Evolutionary conservation across 1,140 invertebrate species (phyloP), one percentile per base, ranked within the genome.

Genomic region (Eriosoma lanigerum): DNA sequence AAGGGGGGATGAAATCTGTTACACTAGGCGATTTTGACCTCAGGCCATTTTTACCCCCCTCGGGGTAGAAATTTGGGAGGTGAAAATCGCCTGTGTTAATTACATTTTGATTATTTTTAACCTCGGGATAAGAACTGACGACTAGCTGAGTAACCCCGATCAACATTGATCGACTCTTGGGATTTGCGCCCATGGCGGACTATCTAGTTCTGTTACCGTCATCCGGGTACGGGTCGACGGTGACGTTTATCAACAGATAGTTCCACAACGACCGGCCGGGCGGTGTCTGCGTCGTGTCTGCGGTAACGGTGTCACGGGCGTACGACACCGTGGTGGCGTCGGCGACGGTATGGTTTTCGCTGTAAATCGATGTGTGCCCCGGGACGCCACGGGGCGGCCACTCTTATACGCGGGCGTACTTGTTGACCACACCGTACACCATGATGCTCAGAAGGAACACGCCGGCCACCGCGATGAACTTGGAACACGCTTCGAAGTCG

Each of bases 341-440:
- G 19, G 17, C 48, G 9, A 17, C 80, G 10, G 80, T 52, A 29
- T 81, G 80, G 8, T 81, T 81, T n/a, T 38, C 8, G 9, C 12
- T 46, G 46, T 52, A 32, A 0, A n/a, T 24, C 21, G 21, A 12
- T 10, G 3, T 13, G 1, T 64, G 62, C 80, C 80, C 80, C 48
- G 46, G 29, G 19, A 10, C 17, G 29, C 26, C 90, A 85, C 89
- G 89, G 89, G 92, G 87, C 85, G 92, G 88, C 88, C 90, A 91
- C 60, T 90, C 91, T 92, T 91, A 92, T 89, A 91, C 91, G 84
- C 89, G 87, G 83, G 91, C 90, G 83, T 92, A 92, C 84, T 92
- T 93, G 84, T 92, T 92, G 29, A 93, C 90, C 3, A 92, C 90
- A 15, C 91, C 89, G 84, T 92, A 92, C 72, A 92, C 91, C 83